These are phyloP conservation scores for Tigriopus californicus DNA, from an alignment of 2,888 invertebrate genomes.

Conservation along the genomic window DNA sequence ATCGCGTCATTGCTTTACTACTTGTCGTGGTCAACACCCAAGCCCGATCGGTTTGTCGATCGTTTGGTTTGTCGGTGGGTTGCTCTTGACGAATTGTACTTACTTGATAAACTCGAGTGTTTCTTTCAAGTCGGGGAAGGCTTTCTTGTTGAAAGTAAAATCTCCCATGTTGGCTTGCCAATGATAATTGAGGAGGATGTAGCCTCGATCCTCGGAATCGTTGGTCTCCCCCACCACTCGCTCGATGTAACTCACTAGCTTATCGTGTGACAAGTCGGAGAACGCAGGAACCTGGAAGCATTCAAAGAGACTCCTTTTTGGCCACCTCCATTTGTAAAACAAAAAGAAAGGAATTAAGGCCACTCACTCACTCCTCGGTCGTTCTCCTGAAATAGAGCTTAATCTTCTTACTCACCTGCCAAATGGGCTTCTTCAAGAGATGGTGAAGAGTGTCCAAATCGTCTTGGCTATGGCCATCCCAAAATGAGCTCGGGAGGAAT, in stretches of 20 bases:
- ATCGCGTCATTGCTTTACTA: no score
- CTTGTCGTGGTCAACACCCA: no score
- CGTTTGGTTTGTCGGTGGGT: no score
- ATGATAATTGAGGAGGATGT: conserved; percentile 7
- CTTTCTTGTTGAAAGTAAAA: neutral
- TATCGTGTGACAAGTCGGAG: neutral
- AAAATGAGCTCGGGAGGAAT: conserved; percentile 12
- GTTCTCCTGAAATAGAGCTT: neutral
- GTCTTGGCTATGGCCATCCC: conserved; percentile 11
- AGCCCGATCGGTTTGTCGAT: no score
- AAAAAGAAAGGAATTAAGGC: neutral
- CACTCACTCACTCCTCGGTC: neutral
- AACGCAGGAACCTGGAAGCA: neutral
- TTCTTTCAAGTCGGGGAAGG: conserved; percentile 2
- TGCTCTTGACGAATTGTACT: neutral
- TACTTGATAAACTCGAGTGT: neutral
- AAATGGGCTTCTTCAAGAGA: neutral
- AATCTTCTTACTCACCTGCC: neutral
- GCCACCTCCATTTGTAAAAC: no score
- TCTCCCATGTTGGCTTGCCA: conserved; percentile 16
- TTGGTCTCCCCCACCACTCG: neutral
- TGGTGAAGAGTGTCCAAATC: conserved; percentile 5
- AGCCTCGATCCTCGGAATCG: neutral
- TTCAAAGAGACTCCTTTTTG: no score
- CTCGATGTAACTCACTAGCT: neutral